phyloP scores from a whole-genome alignment of 2,888 invertebrate species.

The Caenorhabditis panamensis region DNA sequence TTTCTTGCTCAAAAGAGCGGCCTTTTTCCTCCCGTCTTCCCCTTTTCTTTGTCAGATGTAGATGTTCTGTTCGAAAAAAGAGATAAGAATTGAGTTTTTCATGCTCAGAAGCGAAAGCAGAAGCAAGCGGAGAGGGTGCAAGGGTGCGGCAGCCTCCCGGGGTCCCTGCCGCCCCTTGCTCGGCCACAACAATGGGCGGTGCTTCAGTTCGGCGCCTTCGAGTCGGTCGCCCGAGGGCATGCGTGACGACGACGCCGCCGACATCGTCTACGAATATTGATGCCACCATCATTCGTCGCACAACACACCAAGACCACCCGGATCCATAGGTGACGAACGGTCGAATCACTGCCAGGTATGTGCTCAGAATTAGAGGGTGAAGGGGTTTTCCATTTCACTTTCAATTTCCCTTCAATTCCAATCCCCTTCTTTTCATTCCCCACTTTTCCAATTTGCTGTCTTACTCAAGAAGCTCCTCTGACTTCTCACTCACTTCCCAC shows the following conservation, averaged over 20 bases:
- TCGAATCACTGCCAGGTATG: constrained; percentile 21
- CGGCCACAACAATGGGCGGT: constrained; percentile 57
- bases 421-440: constrained; percentile 1
- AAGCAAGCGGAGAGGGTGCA: constrained; percentile 42
- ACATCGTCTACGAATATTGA: constrained; percentile 59
- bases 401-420: constrained; percentile 17
- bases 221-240: constrained; percentile 61
- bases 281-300: constrained; percentile 49
- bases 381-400: too few relatives aligned
- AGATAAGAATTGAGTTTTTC: constrained; percentile 60
- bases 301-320: constrained; percentile 29
- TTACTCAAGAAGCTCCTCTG: too few relatives aligned
- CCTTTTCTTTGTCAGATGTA: constrained; percentile 55
- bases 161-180: neutral
- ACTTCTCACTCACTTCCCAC: neutral
- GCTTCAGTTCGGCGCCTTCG: constrained; percentile 58
- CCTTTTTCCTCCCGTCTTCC: neutral
- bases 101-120: constrained; percentile 28
- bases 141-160: constrained; percentile 46
- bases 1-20: neutral
- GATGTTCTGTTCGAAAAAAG: constrained; percentile 53
- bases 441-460: constrained; percentile 10
- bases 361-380: too few relatives aligned
- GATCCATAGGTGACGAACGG: constrained; percentile 42
- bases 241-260: constrained; percentile 45